Percentiles rank a stretch among this genome's conserved stretches.
Evolutionary conservation across 2,888 invertebrate species (phyloP).

Genomic region (Chaitophorus viminalis): DNA sequence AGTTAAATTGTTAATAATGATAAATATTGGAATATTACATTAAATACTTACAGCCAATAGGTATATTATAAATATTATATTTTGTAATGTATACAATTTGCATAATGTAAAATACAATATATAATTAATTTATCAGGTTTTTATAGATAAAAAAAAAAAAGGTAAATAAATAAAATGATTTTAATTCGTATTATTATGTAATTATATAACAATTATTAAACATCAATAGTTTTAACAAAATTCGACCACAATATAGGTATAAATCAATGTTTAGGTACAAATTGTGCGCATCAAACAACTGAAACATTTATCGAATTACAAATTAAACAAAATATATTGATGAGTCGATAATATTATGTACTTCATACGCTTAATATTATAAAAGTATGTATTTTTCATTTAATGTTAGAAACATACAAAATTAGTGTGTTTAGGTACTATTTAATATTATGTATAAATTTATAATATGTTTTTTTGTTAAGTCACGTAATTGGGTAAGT

Average conservation of each 20-base stretch:
- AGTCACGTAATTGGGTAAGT: neutral
- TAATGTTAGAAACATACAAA: conserved; percentile 37
- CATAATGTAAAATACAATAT: neutral
- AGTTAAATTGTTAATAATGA: too few species aligned
- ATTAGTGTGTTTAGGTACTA: conserved; percentile 20
- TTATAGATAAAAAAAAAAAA: neutral
- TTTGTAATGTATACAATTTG: too few species aligned
- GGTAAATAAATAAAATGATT: neutral
- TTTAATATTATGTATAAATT: neutral
- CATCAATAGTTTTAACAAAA: conserved; percentile 47
- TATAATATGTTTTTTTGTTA: conserved; percentile 15
- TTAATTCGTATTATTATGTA: conserved; percentile 43
- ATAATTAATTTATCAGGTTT: neutral
- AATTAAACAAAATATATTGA: neutral
- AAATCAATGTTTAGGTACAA: conserved; percentile 52
- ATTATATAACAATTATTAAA: conserved; percentile 48
- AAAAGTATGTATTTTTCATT: conserved; percentile 21
- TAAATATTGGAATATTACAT: neutral
- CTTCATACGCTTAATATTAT: conserved; percentile 22
- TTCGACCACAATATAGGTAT: conserved; percentile 33
- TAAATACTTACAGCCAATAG: too few species aligned
- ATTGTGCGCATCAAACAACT: conserved; percentile 35
- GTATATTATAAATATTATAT: too few species aligned
- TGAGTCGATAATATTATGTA: conserved; percentile 3
- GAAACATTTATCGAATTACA: conserved; percentile 26